phyloP scores from a whole-genome alignment of 2,113 vertebrate species.

The Dicaeum eximium region DNA sequence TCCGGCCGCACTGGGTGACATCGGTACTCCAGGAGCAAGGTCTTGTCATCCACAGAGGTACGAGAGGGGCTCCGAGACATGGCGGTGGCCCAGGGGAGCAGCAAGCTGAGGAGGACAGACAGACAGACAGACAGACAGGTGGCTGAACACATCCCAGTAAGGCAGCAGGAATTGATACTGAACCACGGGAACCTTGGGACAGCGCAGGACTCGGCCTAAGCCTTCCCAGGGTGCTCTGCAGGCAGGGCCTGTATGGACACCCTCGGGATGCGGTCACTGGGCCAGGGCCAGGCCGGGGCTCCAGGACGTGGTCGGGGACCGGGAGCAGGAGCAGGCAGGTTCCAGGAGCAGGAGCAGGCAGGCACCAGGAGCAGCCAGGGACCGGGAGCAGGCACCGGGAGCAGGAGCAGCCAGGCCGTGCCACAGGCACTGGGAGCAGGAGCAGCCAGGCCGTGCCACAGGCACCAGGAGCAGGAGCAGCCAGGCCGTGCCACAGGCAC shows the following conservation, averaged over 20 bases:
- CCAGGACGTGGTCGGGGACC: rapidly evolving
- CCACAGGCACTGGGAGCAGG: no score
- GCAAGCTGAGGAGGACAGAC: background rate
- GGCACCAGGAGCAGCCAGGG: no score
- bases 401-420: background rate
- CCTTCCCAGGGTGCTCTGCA: rapidly evolving
- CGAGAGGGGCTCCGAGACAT: background rate
- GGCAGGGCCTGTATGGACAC: rapidly evolving
- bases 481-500: background rate
- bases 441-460: background rate
- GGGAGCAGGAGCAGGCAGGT: background rate
- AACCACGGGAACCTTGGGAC: rapidly evolving
- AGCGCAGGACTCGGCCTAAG: rapidly evolving
- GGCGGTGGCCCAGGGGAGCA: rapidly evolving
- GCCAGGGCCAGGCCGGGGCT: background rate
- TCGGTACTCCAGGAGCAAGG: constrained; percentile 64
- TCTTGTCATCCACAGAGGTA: constrained; percentile 53
- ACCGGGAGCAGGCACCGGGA: no score
- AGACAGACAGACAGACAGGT: background rate
- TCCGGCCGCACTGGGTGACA: constrained; percentile 58
- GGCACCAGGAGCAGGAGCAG: background rate
- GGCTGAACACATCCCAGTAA: background rate
- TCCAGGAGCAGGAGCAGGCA: no score
- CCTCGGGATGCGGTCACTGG: rapidly evolving
- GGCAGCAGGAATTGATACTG: rapidly evolving